These are phyloP conservation scores for Papilio elwesi DNA, from an alignment of 2,888 invertebrate species.

Conservation along the genomic window DNA sequence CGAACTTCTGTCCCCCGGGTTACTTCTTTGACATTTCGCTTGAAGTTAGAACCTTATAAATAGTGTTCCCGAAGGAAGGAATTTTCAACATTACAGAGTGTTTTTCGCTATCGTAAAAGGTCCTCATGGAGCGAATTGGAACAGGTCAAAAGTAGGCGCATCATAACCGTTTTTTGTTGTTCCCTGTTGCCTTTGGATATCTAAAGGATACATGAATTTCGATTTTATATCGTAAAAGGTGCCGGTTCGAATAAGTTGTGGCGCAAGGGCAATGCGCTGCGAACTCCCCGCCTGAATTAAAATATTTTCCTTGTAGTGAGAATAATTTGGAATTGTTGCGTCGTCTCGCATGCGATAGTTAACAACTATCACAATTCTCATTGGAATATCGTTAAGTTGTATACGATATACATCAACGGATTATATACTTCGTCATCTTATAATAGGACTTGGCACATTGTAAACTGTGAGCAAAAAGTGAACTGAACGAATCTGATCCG, in stretches of 20 bases:
- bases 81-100: slow-evolving; percentile 63
- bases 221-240: slow-evolving; percentile 28
- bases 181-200: slow-evolving; percentile 32
- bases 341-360: too few species aligned
- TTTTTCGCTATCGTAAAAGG: slow-evolving; percentile 60
- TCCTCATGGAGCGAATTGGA: slow-evolving; percentile 41
- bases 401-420: too few species aligned
- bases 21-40: slow-evolving; percentile 73
- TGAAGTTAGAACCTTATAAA: slow-evolving; percentile 70
- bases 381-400: too few species aligned
- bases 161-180: slow-evolving; percentile 37
- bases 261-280: slow-evolving; percentile 5
- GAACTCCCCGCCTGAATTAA: slow-evolving; percentile 15
- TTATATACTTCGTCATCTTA: too few species aligned
- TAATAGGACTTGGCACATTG: too few species aligned
- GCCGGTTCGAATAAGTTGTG: slow-evolving; percentile 17
- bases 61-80: slow-evolving; percentile 66
- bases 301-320: slow-evolving; percentile 1
- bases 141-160: slow-evolving; percentile 35
- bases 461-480: too few species aligned
- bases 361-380: too few species aligned
- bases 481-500: too few species aligned
- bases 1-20: slow-evolving; percentile 64
- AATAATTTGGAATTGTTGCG: background rate
- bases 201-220: slow-evolving; percentile 20